Evolutionary conservation across 2,797 vertebrate species (phyloP), one percentile per base, ranked within the genome.

Genomic region (Iguana delicatissima): DNA sequence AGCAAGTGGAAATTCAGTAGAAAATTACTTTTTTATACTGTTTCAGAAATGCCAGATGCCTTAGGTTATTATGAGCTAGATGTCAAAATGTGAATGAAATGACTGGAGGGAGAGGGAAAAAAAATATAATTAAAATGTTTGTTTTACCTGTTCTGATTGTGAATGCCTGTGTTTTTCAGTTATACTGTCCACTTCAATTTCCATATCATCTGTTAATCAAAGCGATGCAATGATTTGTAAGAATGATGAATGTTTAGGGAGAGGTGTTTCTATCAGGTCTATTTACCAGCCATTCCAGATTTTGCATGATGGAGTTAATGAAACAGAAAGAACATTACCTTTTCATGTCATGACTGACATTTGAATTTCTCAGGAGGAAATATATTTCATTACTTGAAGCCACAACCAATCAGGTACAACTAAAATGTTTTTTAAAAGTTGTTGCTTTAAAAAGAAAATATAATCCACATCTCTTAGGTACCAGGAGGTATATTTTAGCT

Each of bases 201-300:
- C 74, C 57, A 50, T 35, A 67, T 82, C 76, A 81, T 77, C 20
- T 86, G 42, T 59, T 32, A 18, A 12, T 35, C n/a, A 20, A 89
- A 82, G 2, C 29, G 14, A 1, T 20, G 1, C 0, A 13, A 1
- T 38, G 1, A 46, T 85, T 87, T 88, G n/a, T 16, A 46, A 73
- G 5, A 7, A 73, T 32, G 16, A 26, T 0, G 9, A 12, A 29
- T 86, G 64, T 22, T 59, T 32, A 72, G 26, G 38, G 16, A 24
- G 5, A 18, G 50, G 46, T 84, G 72, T 80, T 80, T 88, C 50
- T 67, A 86, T 55, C 42, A 84, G 52, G 64, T 80, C 87, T 80
- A 84, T 89, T 92, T 87, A 64, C 86, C 62, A 88, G 35, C 14
- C 73, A 55, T 35, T 89, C 84, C 85, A 76, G n/a, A 42, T 59